Conservation (phyloP, 1,140 invertebrate species). For the Acyrthosiphon pisum region DNA sequence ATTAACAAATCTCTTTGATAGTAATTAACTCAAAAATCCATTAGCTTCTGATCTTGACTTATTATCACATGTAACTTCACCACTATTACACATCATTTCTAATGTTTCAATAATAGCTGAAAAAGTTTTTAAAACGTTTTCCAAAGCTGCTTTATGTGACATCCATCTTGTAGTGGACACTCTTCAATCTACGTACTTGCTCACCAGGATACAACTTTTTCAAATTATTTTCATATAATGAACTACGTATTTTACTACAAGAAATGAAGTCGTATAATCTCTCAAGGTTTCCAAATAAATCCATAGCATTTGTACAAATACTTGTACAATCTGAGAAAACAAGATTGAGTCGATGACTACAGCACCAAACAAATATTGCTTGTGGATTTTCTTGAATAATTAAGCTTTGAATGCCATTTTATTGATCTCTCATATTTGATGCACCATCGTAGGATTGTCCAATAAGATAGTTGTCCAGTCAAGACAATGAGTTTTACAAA, state of each 20-base stretch:
- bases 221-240: neutral
- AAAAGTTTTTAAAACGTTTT: neutral
- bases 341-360: constrained; percentile 2
- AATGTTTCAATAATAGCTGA: neutral
- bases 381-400: neutral
- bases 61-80: neutral
- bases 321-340: neutral
- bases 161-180: neutral
- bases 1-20: neutral
- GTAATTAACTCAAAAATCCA: neutral
- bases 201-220: neutral
- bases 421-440: neutral
- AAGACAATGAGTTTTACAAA: neutral
- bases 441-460: constrained; percentile 2
- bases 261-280: neutral
- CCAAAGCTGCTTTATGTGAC: neutral
- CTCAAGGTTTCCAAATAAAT: neutral
- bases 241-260: neutral
- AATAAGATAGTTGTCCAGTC: neutral
- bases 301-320: neutral
- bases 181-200: neutral
- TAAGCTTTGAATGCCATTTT: neutral
- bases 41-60: neutral
- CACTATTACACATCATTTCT: neutral
- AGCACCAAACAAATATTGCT: neutral